A percentile compares a stretch with the other conserved stretches of the same genome.
These are phyloP conservation scores for Proales similis DNA, from an alignment of 1,140 invertebrate genomes.

Conservation along the genomic window DNA sequence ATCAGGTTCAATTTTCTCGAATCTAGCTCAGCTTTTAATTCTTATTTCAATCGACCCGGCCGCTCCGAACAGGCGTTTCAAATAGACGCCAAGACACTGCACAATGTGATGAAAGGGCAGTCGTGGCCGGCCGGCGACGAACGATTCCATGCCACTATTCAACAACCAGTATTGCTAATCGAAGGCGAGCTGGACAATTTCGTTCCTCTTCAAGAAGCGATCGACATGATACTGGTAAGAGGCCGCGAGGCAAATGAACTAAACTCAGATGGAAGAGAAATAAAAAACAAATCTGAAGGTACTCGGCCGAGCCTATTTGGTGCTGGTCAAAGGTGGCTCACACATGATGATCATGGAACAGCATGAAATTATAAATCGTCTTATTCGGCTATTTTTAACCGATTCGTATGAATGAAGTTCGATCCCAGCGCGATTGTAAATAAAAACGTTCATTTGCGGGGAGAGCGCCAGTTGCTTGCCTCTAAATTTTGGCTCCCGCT, in stretches of 20 bases:
- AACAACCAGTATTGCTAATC: slow-evolving; percentile 63
- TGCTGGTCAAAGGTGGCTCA: slow-evolving; percentile 10
- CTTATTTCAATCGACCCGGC: slow-evolving; percentile 39
- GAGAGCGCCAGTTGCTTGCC: too few species aligned
- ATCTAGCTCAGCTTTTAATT: slow-evolving; percentile 41
- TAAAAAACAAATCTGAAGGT: neutral
- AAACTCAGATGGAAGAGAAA: slow-evolving; percentile 11
- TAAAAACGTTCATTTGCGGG: too few species aligned
- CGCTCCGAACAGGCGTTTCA: slow-evolving; percentile 51
- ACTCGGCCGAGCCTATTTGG: slow-evolving; percentile 3
- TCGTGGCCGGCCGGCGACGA: slow-evolving; percentile 65
- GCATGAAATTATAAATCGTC: neutral
- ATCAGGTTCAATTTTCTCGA: slow-evolving; percentile 34
- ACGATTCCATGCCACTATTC: slow-evolving; percentile 63
- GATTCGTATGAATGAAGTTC: too few species aligned
- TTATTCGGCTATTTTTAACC: slow-evolving; percentile 15
- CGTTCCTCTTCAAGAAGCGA: slow-evolving; percentile 64
- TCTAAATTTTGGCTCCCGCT: too few species aligned
- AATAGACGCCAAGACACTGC: slow-evolving; percentile 60
- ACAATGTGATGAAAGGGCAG: slow-evolving; percentile 59
- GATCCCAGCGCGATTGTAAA: too few species aligned
- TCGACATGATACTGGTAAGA: slow-evolving; percentile 67
- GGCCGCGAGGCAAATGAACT: slow-evolving; percentile 20
- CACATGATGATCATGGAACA: slow-evolving; percentile 27
- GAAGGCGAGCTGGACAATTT: slow-evolving; percentile 64